These are phyloP conservation scores for Galago senegalensis DNA, from an alignment of 2,797 vertebrate genomes.

Conservation along the genomic window DNA sequence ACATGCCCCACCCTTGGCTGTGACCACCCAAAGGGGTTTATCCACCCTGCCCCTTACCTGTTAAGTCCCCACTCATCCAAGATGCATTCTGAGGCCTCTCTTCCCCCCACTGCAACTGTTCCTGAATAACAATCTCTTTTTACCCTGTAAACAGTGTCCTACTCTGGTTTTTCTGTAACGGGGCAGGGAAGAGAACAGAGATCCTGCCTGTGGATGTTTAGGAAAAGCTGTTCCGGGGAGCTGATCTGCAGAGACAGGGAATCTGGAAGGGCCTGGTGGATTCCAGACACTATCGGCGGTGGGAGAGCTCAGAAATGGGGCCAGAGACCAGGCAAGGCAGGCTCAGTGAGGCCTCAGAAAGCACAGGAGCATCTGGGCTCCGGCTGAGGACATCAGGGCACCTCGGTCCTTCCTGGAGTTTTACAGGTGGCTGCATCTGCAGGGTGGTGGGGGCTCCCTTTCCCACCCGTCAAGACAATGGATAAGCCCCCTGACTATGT, in stretches of 20 bases:
- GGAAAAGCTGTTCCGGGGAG: neutral
- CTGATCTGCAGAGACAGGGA: neutral
- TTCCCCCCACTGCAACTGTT: rapidly evolving
- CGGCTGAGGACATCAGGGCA: neutral
- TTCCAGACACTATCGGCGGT: neutral
- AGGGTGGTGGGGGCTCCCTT: neutral
- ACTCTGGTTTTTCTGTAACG: neutral
- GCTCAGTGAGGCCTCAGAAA: rapidly evolving
- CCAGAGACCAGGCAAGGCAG: neutral
- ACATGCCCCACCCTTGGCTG: no score
- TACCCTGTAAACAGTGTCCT: neutral
- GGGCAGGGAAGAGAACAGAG: neutral
- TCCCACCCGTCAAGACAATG: neutral
- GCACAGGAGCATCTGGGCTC: neutral
- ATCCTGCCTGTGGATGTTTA: neutral
- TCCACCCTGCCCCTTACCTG: neutral
- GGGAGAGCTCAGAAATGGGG: neutral
- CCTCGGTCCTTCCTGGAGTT: neutral
- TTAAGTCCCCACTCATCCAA: rapidly evolving
- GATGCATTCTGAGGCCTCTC: rapidly evolving
- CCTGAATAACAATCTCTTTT: neutral
- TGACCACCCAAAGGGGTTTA: neutral
- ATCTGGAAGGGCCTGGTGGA: neutral
- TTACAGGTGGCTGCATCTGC: rapidly evolving
- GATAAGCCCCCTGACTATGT: rapidly evolving